Evolutionary conservation across 2,888 invertebrate genomes (phyloP), one percentile per base, ranked within the genome.

Genomic region (Meghimatium bilineatum): DNA sequence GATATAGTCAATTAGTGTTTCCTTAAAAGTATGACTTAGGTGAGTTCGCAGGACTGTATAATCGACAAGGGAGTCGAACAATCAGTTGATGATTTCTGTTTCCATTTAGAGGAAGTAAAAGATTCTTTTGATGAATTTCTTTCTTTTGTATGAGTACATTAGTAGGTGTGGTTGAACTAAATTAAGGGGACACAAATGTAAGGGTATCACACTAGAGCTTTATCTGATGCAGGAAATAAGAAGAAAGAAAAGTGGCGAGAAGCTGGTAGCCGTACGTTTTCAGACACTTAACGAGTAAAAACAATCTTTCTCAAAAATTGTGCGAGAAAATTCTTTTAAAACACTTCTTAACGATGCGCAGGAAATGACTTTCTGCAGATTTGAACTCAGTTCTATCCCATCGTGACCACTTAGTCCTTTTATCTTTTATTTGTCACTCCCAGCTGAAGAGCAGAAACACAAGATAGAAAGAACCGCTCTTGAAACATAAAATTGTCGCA

Each of bases 281-380:
- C 2, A 56, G 20, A 17, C 56, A 14, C 56, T 23, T 56, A 8
- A 56, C 8, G 14, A 56, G 2, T 56, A 63, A 63, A 63, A n/a
- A 63, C 5, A 44, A 44, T 8, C 44, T 44, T 5, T 44, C n/a
- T n/a, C 20, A 32, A 3, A 32, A 32, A 34, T 10, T 69, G 3
- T 69, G 69, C 34, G 34, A 17, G 36, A 34, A 34, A 69, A 69
- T 69, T 69, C 5, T 29, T 56, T 63, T n/a, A 23, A 63, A 29
- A 63, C 5, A 29, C 29, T 29, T 63, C n/a, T 29, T 8, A 56
- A n/a, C n/a, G 29, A 8, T 10, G 29, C 8, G 2, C n/a, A 74
- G 72, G 72, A 74, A 74, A n/a, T 74, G 49, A 74, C 49, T 74
- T 74, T n/a, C 72, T 29, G 29, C n/a, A 29, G 49, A 49, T 74